phyloP scores from a whole-genome alignment of 2,797 vertebrate genomes.

The Echiichthys vipera region DNA sequence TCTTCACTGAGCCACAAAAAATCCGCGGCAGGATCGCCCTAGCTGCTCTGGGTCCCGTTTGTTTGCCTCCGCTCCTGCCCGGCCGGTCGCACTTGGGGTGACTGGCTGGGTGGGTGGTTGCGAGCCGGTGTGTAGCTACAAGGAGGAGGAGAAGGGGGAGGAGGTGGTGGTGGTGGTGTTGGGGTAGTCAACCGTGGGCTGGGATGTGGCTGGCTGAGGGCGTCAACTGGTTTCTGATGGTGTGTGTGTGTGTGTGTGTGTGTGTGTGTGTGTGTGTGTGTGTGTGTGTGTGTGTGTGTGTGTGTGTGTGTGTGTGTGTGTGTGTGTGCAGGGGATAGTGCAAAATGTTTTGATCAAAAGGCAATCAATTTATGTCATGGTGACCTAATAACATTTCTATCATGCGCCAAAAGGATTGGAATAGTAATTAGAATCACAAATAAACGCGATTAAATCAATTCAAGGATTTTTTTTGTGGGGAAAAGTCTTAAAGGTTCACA shows the following conservation, averaged over 20 bases:
- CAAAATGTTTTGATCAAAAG: background rate
- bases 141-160: conserved; percentile 18
- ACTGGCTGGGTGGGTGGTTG: conserved; percentile 60
- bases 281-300: too few species aligned
- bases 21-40: background rate
- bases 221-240: conserved; percentile 41
- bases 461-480: background rate
- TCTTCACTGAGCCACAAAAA: background rate
- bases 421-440: background rate
- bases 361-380: conserved; percentile 24
- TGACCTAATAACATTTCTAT: background rate
- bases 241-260: too few species aligned
- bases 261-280: too few species aligned
- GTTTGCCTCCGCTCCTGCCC: conserved; percentile 41
- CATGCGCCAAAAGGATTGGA: background rate
- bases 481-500: background rate
- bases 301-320: too few species aligned
- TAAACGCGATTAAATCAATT: background rate
- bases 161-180: conserved; percentile 7
- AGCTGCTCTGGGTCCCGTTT: conserved; percentile 8
- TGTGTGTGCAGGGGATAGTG: too few species aligned
- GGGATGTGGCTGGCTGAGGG: conserved; percentile 34
- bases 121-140: conserved; percentile 57
- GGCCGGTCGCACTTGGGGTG: conserved; percentile 60
- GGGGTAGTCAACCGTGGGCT: conserved; percentile 26